Evolutionary conservation across 2,888 invertebrate genomes (phyloP).

Genomic region (Omphaloscelis lunosa): DNA sequence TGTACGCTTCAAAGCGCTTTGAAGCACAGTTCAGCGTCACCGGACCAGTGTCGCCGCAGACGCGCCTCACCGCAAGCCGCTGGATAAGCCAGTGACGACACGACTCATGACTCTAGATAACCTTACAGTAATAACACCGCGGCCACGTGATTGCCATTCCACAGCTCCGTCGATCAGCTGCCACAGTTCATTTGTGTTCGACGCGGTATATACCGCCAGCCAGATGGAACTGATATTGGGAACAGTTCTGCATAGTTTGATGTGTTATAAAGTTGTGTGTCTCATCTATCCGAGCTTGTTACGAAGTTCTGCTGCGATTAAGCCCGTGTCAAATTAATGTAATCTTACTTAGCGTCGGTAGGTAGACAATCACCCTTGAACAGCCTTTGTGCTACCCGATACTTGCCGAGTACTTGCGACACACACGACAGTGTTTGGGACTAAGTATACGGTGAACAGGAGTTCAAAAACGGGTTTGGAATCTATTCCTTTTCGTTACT

Average conservation of each 20-base stretch:
- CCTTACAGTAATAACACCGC: constrained; percentile 50
- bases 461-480: constrained; percentile 11
- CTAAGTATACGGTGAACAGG: neutral
- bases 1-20: constrained; percentile 59
- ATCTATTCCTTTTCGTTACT: neutral
- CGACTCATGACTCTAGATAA: constrained; percentile 17
- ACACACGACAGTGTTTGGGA: constrained; percentile 14
- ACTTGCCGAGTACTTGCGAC: constrained; percentile 27
- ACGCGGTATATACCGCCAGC: constrained; percentile 19
- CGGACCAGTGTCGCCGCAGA: constrained; percentile 39
- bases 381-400: constrained; percentile 48
- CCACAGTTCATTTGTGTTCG: constrained; percentile 29
- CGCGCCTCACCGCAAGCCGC: constrained; percentile 34
- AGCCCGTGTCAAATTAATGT: constrained; percentile 60
- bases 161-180: constrained; percentile 29
- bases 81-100: constrained; percentile 50
- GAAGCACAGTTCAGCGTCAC: constrained; percentile 52
- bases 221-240: constrained; percentile 14
- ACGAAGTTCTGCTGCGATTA: constrained; percentile 48
- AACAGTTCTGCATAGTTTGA: constrained; percentile 33
- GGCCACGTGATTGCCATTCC: constrained; percentile 55
- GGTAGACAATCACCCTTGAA: constrained; percentile 55
- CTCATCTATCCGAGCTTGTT: constrained; percentile 46
- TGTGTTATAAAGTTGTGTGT: constrained; percentile 31
- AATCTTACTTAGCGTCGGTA: constrained; percentile 57